phyloP scores from a whole-genome alignment of 2,113 vertebrate species.

The Pituophis catenifer region DNA sequence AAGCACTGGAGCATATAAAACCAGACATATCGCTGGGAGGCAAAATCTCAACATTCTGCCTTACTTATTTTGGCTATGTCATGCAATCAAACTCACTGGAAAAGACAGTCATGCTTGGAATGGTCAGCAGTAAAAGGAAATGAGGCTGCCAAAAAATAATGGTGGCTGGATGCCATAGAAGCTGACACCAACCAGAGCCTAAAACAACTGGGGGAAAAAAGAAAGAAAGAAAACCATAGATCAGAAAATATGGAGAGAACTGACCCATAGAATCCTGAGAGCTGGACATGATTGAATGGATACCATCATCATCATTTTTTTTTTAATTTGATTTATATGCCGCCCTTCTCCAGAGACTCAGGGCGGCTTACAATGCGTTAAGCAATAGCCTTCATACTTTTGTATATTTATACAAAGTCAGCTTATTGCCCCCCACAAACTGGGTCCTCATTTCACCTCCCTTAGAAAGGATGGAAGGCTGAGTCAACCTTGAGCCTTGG shows the following conservation, averaged over 20 bases:
- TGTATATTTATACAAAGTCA: too few species aligned
- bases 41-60: background rate
- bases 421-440: too few species aligned
- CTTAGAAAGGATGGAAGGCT: too few species aligned
- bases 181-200: background rate
- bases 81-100: background rate
- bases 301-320: background rate
- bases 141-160: background rate
- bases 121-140: background rate
- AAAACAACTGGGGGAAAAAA: background rate
- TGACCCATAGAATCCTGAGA: background rate
- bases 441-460: too few species aligned
- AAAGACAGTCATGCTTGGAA: background rate
- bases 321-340: too few species aligned
- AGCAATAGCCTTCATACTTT: too few species aligned
- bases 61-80: background rate
- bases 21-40: background rate
- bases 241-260: background rate
- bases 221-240: background rate
- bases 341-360: too few species aligned
- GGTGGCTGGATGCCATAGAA: background rate
- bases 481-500: too few species aligned
- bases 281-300: background rate
- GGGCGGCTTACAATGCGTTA: too few species aligned
- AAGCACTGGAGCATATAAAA: background rate